phyloP scores from a whole-genome alignment of 2,113 vertebrate genomes.

The Notarius quadriscutis region DNA sequence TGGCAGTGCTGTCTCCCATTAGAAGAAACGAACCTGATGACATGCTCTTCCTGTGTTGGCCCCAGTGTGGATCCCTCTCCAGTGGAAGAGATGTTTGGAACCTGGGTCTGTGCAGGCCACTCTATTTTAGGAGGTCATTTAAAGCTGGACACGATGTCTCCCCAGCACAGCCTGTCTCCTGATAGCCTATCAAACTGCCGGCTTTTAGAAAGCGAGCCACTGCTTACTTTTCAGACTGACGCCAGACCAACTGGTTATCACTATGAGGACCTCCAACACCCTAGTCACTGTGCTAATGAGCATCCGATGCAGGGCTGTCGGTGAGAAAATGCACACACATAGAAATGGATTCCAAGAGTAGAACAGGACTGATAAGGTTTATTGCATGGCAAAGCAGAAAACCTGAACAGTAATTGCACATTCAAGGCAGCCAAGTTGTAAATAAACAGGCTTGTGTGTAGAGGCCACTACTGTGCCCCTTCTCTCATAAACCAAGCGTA shows the following conservation, averaged over 20 bases:
- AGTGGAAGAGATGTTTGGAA: conserved; percentile 56
- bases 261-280: conserved; percentile 63
- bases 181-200: conserved; percentile 82
- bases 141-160: conserved; percentile 75
- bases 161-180: conserved; percentile 76
- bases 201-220: conserved; percentile 79
- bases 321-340: conserved; percentile 16
- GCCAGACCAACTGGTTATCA: conserved; percentile 79
- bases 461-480: background rate
- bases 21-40: conserved; percentile 79
- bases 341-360: background rate
- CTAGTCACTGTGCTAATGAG: conserved; percentile 73
- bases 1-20: conserved; percentile 74
- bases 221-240: conserved; percentile 80
- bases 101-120: conserved; percentile 62
- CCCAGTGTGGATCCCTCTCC: conserved; percentile 60
- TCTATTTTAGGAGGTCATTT: conserved; percentile 80
- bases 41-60: conserved; percentile 79
- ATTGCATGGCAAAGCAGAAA: background rate
- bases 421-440: background rate
- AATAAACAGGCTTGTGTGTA: background rate
- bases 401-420: background rate
- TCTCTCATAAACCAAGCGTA: background rate
- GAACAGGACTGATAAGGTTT: background rate
- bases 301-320: conserved; percentile 67